A percentile compares a stretch with the other conserved stretches of the same genome.
Evolutionary conservation across 2,888 invertebrate genomes (phyloP).

Genomic region (Globia sparganii): DNA sequence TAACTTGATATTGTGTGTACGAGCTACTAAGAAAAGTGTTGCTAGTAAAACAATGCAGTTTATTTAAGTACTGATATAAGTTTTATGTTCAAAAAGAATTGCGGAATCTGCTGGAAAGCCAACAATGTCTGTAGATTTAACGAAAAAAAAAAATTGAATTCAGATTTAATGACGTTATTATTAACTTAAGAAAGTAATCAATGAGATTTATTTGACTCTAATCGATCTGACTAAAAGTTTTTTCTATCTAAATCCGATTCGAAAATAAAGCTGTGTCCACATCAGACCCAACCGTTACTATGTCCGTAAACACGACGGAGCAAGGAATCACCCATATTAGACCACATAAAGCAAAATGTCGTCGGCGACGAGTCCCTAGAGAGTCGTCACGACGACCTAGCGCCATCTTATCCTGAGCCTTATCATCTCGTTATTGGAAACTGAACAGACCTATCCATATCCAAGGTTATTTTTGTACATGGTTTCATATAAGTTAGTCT

Average conservation of each 20-base stretch:
- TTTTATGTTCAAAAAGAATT: not conserved
- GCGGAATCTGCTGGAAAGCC: not conserved
- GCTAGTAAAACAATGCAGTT: conserved; percentile 34
- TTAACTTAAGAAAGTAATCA: not conserved
- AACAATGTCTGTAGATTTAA: not conserved
- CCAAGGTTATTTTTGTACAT: conserved; percentile 75
- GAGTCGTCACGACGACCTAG: conserved; percentile 67
- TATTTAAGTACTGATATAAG: conserved; percentile 21
- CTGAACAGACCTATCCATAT: conserved; percentile 81
- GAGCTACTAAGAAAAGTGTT: conserved; percentile 8
- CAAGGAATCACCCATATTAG: conserved; percentile 74
- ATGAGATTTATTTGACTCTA: not conserved
- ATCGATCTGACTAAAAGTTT: not conserved
- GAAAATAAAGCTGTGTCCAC: conserved; percentile 25
- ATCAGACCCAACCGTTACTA: conserved; percentile 5
- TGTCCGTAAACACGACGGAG: conserved; percentile 40
- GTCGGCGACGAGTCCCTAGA: conserved; percentile 72
- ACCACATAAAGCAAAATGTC: conserved; percentile 73
- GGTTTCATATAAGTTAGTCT: conserved; percentile 9
- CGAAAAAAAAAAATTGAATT: not conserved
- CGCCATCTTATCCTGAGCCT: conserved; percentile 73
- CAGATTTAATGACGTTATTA: not conserved
- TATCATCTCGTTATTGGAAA: conserved; percentile 82
- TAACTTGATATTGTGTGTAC: conserved; percentile 39
- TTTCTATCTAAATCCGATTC: conserved; percentile 9